phyloP scores from a whole-genome alignment of 2,797 vertebrate species.

The Hemibagrus guttatus region DNA sequence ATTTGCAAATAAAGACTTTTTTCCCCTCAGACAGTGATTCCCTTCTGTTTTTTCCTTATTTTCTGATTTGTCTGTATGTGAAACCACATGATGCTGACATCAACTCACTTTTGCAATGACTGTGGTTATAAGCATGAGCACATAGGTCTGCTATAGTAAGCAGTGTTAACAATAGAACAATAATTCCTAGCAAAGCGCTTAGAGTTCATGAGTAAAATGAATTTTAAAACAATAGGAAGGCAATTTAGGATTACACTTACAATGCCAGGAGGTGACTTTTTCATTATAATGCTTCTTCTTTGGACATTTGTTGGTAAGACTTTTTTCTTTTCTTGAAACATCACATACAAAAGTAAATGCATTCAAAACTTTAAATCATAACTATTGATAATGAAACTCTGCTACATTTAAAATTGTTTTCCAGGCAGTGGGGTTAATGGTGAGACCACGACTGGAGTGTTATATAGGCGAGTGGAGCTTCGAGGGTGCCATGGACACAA shows the following conservation, averaged over 20 bases:
- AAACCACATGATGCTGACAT: slow-evolving; percentile 23
- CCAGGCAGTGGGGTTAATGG: not conserved
- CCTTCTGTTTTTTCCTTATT: not conserved
- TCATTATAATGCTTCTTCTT: slow-evolving; percentile 27
- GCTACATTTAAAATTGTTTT: slow-evolving; percentile 27
- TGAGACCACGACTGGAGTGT: slow-evolving; percentile 2
- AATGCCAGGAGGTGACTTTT: slow-evolving; percentile 24
- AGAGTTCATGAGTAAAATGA: not conserved
- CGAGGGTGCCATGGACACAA: not conserved
- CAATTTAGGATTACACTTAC: not conserved
- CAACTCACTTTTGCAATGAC: slow-evolving; percentile 7
- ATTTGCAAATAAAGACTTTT: slow-evolving; percentile 36
- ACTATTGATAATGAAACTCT: not conserved
- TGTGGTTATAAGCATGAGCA: not conserved
- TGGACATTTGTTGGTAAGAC: slow-evolving; percentile 20
- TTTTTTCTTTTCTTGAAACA: too few species aligned
- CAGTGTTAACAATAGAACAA: not conserved
- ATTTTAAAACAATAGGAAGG: not conserved
- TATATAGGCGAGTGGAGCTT: slow-evolving; percentile 30
- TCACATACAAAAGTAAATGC: not conserved
- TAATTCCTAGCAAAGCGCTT: not conserved
- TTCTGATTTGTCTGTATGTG: not conserved
- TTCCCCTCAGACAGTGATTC: not conserved
- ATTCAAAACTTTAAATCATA: not conserved
- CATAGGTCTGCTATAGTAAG: not conserved